Percentiles rank a stretch among this genome's conserved stretches.
Evolutionary conservation across 2,888 invertebrate species (phyloP).

Genomic region (Meteorus cinctellus): DNA sequence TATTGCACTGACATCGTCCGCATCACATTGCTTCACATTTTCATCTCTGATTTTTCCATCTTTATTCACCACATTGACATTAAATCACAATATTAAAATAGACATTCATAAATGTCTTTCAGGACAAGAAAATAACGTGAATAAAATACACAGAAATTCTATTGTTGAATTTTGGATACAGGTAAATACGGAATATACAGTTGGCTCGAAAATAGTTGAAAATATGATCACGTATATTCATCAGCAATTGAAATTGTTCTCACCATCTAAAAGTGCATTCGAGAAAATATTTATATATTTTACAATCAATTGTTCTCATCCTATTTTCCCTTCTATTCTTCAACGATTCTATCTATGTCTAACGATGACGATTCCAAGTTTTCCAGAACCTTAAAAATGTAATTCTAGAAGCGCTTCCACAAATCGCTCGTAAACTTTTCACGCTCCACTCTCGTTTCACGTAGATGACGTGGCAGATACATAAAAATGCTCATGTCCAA

Average conservation of each 20-base stretch:
- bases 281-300: background rate
- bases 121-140: conserved; percentile 22
- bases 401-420: conserved; percentile 51
- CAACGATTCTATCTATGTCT: background rate
- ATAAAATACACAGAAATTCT: background rate
- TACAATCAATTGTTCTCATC: background rate
- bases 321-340: background rate
- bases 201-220: background rate
- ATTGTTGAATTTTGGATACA: background rate
- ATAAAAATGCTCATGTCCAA: conserved; percentile 29
- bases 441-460: conserved; percentile 45
- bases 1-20: background rate
- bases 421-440: conserved; percentile 55
- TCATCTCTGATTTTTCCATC: conserved; percentile 5
- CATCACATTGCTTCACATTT: background rate
- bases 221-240: background rate
- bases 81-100: conserved; percentile 13
- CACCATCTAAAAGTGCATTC: background rate
- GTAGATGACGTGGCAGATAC: conserved; percentile 37
- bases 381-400: conserved; percentile 45
- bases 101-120: conserved; percentile 31
- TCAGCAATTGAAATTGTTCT: background rate
- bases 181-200: background rate
- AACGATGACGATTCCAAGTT: conserved; percentile 9
- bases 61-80: conserved; percentile 20